These are phyloP conservation scores for Carollia perspicillata DNA, from an alignment of 2,113 vertebrate genomes.

Conservation along the genomic window DNA sequence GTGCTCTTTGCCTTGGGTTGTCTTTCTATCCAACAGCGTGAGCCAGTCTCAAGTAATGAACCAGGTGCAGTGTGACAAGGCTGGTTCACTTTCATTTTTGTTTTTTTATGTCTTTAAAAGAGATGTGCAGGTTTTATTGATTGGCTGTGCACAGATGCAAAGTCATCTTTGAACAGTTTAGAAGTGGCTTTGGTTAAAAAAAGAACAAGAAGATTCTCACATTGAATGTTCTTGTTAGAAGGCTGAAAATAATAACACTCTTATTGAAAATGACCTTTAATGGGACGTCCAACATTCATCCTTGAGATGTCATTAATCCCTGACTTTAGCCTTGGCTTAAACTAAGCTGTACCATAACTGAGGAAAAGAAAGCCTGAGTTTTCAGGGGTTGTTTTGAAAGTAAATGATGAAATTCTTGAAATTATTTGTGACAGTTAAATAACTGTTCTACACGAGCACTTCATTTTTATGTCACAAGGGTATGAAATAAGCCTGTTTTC, in stretches of 20 bases:
- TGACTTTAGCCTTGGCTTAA: background rate
- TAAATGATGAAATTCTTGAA: slow-evolving; percentile 20
- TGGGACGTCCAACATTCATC: background rate
- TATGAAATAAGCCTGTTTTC: background rate
- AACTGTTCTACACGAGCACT: background rate
- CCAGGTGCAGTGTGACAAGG: background rate
- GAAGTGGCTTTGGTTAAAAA: background rate
- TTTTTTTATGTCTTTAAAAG: background rate
- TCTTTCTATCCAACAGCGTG: background rate
- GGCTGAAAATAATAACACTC: background rate
- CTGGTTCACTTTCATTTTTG: background rate
- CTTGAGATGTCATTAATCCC: background rate
- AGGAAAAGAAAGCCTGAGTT: background rate
- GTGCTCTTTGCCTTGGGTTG: background rate
- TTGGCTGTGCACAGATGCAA: background rate
- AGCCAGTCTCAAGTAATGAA: background rate
- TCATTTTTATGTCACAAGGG: background rate
- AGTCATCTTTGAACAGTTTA: background rate
- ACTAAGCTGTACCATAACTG: background rate
- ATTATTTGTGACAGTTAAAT: background rate
- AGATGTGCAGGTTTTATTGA: background rate
- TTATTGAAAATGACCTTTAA: background rate
- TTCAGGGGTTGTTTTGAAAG: background rate
- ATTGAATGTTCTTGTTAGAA: background rate
- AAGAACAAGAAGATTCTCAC: background rate